phyloP scores from a whole-genome alignment of 2,888 invertebrate genomes.

The Platerodrilus igneus region DNA sequence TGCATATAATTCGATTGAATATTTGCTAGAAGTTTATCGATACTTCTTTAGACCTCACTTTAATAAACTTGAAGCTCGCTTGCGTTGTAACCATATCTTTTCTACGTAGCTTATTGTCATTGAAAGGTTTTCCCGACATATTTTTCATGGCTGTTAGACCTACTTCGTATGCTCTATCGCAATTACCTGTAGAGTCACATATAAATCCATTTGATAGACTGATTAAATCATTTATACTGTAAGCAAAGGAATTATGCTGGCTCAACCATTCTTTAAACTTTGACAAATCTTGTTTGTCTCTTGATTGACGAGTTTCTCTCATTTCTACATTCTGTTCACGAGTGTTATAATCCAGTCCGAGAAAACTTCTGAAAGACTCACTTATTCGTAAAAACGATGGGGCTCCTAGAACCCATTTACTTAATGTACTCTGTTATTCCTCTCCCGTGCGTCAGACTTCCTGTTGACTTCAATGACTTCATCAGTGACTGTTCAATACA shows the following conservation, averaged over 20 bases:
- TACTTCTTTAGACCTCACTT: slow-evolving; percentile 2
- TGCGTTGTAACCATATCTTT: slow-evolving; percentile 5
- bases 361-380: slow-evolving; percentile 3
- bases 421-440: no score
- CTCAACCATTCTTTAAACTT: slow-evolving; percentile 5
- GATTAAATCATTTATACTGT: not conserved
- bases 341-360: slow-evolving; percentile 1
- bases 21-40: slow-evolving; percentile 4
- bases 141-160: slow-evolving; percentile 1
- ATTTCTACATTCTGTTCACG: not conserved
- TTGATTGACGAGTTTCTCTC: slow-evolving; percentile 1
- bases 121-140: not conserved
- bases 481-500: slow-evolving; percentile 1
- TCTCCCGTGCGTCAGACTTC: no score
- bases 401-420: not conserved
- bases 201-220: not conserved
- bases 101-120: not conserved
- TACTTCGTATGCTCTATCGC: not conserved
- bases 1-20: slow-evolving; percentile 7
- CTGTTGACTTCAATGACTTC: not conserved
- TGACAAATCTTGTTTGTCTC: slow-evolving; percentile 1
- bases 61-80: slow-evolving; percentile 5
- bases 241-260: slow-evolving; percentile 5
- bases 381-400: not conserved
- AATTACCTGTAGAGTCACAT: slow-evolving; percentile 4